phyloP scores from a whole-genome alignment of 2,113 vertebrate genomes.

The Lamprologus ornatipinnis region DNA sequence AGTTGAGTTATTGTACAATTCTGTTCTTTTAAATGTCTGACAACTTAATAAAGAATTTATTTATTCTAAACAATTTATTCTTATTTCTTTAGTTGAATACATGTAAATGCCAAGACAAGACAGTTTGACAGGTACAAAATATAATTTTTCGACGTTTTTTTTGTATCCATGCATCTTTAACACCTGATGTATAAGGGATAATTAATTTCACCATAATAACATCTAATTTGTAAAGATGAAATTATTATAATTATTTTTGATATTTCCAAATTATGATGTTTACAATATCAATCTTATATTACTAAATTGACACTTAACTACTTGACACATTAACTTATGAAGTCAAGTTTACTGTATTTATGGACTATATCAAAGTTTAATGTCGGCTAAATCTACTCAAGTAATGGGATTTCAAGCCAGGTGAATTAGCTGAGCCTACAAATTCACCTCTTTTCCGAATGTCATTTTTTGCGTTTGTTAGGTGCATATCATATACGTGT shows the following conservation, averaged over 20 bases:
- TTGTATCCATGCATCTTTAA: neutral
- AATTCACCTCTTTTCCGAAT: neutral
- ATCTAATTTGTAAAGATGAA: neutral
- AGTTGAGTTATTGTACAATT: neutral
- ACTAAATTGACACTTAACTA: neutral
- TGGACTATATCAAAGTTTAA: neutral
- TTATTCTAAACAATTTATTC: neutral
- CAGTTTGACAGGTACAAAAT: neutral
- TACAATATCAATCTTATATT: neutral
- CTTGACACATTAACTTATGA: neutral
- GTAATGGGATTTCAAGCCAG: neutral
- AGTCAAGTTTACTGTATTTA: neutral
- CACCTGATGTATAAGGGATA: neutral
- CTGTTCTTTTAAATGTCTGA: neutral
- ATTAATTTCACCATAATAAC: neutral
- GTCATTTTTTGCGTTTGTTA: neutral
- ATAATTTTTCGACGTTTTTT: rapidly evolving
- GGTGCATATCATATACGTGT: neutral
- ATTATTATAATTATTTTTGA: neutral
- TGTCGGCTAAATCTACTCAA: neutral
- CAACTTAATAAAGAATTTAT: neutral
- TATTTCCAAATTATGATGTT: neutral
- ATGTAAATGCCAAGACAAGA: neutral
- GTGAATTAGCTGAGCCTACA: neutral
- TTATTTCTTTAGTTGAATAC: neutral